Conservation (phyloP, 2,797 vertebrate genomes). For the Dendrocincla fuliginosa region DNA sequence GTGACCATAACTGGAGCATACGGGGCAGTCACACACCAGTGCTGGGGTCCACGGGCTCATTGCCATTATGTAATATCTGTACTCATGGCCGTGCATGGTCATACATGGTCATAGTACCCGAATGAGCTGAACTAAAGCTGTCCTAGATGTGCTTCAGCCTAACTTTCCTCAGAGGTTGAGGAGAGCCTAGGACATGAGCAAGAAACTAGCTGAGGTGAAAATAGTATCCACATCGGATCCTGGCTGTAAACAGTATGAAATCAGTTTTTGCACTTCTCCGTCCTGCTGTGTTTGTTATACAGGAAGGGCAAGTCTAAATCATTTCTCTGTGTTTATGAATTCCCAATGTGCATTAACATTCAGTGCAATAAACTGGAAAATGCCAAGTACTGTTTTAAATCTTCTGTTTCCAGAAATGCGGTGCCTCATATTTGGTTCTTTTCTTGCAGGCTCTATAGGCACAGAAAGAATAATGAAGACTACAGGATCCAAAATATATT, state of each 20-base stretch:
- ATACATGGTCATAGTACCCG: neutral
- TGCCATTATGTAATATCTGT: too few relatives aligned
- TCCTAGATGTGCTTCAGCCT: neutral
- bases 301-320: conserved; percentile 33
- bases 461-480: neutral
- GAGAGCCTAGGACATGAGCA: neutral
- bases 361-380: conserved; percentile 58
- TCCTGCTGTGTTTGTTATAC: conserved; percentile 20
- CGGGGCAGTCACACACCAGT: rapidly evolving
- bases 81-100: rapidly evolving
- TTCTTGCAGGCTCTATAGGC: neutral
- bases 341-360: conserved; percentile 56
- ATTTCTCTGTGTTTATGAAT: conserved; percentile 61
- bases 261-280: conserved; percentile 2
- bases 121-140: neutral
- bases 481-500: neutral
- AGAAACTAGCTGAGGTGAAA: neutral
- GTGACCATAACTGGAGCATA: rapidly evolving
- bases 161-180: rapidly evolving
- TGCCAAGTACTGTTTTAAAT: conserved; percentile 56
- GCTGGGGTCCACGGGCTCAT: neutral
- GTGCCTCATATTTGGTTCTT: neutral
- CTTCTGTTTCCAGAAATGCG: conserved; percentile 10
- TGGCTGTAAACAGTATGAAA: neutral
- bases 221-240: neutral